phyloP scores from a whole-genome alignment of 2,797 vertebrate species.

The Hydrolagus colliei region DNA sequence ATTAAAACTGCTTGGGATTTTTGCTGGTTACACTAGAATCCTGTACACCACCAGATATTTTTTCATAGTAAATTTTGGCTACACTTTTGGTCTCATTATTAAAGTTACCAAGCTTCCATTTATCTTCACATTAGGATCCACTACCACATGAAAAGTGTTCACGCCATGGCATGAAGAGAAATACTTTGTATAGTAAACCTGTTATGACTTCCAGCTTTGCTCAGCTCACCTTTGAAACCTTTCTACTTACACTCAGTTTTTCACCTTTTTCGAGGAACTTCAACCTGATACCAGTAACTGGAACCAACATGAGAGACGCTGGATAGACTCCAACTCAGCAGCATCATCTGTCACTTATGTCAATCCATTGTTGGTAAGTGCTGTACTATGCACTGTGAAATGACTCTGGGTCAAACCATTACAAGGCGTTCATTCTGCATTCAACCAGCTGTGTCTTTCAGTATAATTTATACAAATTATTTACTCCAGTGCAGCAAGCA shows the following conservation, averaged over 20 bases:
- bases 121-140: background rate
- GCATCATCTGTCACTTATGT: background rate
- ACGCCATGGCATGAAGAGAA: too few species aligned
- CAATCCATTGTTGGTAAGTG: background rate
- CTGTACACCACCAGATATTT: too few species aligned
- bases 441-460: conserved; percentile 1
- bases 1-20: too few species aligned
- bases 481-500: background rate
- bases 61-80: background rate
- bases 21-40: too few species aligned
- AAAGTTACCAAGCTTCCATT: background rate
- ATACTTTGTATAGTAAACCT: background rate
- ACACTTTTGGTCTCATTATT: background rate
- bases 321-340: background rate
- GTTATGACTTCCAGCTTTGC: too few species aligned
- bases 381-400: background rate
- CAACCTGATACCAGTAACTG: background rate
- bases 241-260: background rate
- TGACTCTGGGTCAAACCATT: background rate
- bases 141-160: too few species aligned
- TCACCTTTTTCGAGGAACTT: background rate
- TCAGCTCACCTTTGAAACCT: background rate
- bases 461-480: conserved; percentile 10
- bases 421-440: background rate
- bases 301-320: background rate